phyloP scores from a whole-genome alignment of 2,797 vertebrate species.

The Eulemur mongoz region DNA sequence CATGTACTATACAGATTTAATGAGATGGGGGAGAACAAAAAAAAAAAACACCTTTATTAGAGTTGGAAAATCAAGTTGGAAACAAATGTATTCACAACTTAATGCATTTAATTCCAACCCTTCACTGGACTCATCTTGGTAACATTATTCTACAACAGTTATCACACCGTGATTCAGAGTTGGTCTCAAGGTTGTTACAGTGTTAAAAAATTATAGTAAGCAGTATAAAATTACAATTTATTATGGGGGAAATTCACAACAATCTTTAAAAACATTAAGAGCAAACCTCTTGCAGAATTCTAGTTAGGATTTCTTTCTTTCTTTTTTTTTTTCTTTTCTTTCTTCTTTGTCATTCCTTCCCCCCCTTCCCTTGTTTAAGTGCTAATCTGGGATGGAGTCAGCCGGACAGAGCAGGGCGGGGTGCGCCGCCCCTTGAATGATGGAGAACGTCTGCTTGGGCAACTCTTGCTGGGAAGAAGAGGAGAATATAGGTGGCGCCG shows the following conservation, averaged over 20 bases:
- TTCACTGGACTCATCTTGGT: neutral
- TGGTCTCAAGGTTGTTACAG: neutral
- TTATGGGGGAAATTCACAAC: neutral
- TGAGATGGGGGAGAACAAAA: neutral
- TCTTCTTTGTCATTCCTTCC: fast-evolving
- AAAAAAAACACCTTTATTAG: neutral
- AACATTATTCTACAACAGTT: neutral
- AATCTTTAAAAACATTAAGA: neutral
- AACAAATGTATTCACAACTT: neutral
- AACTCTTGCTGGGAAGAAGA: slow-evolving; percentile 80
- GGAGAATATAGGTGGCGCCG: slow-evolving; percentile 80
- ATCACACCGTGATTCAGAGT: neutral
- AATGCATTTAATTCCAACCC: neutral
- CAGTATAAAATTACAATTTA: slow-evolving; percentile 72
- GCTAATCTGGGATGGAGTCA: slow-evolving; percentile 86
- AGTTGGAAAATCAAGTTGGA: slow-evolving; percentile 41
- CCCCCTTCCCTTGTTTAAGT: fast-evolving
- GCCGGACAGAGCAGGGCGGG: slow-evolving; percentile 85
- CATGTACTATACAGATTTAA: neutral
- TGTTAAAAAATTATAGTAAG: slow-evolving; percentile 42
- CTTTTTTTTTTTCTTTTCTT: neutral
- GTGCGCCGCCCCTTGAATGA: slow-evolving; percentile 84
- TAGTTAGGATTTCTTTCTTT: neutral
- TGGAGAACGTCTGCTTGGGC: slow-evolving; percentile 86
- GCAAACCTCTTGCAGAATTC: neutral